Conservation (phyloP, 1,140 invertebrate genomes). For the Alviniconcha marisindica region DNA sequence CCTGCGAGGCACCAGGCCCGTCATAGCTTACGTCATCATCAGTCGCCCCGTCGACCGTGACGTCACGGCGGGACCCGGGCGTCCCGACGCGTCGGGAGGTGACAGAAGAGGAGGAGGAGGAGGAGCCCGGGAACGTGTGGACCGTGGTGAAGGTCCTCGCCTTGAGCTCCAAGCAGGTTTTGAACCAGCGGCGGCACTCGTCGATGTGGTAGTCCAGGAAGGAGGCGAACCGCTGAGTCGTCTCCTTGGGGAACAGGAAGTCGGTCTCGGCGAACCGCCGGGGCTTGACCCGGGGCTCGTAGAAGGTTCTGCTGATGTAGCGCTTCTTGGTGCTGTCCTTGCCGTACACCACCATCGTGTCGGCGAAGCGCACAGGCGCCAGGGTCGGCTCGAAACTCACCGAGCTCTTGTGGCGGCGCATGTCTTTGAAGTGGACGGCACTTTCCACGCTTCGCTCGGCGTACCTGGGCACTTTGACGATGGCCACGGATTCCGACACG, state of each 20-base stretch:
- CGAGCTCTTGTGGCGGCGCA: constrained; percentile 58
- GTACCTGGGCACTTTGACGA: constrained; percentile 52
- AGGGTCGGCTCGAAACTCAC: constrained; percentile 56
- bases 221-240: constrained; percentile 50
- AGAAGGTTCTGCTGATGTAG: constrained; percentile 60
- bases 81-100: neutral
- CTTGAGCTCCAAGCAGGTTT: constrained; percentile 63
- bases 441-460: constrained; percentile 56
- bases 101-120: neutral
- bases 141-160: constrained; percentile 58
- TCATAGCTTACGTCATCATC: constrained; percentile 4
- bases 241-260: constrained; percentile 56
- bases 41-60: constrained; percentile 20
- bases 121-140: constrained; percentile 33
- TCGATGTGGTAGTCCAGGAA: constrained; percentile 61
- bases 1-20: constrained; percentile 52
- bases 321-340: constrained; percentile 57
- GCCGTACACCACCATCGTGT: constrained; percentile 58
- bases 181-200: constrained; percentile 62
- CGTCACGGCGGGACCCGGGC: constrained; percentile 31
- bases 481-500: constrained; percentile 52
- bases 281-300: constrained; percentile 60
- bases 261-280: constrained; percentile 56
- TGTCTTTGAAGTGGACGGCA: constrained; percentile 42
- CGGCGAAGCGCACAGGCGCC: constrained; percentile 51